phyloP scores from a whole-genome alignment of 2,888 invertebrate species.

The Luffia ferchaultella region DNA sequence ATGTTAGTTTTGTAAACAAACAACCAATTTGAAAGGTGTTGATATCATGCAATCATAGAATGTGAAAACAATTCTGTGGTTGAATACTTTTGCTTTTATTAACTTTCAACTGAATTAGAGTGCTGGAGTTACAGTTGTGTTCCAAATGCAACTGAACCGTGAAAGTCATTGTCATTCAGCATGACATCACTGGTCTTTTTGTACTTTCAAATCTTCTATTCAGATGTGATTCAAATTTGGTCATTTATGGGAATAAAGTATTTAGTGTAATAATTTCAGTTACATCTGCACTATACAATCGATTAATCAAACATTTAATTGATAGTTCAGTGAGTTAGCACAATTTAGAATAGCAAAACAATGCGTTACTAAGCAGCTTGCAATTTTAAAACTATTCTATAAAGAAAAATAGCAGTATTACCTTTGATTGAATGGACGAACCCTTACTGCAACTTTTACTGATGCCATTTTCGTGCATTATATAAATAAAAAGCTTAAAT shows the following conservation, averaged over 20 bases:
- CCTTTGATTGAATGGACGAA: slow-evolving; percentile 91
- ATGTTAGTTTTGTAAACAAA: slow-evolving; percentile 2
- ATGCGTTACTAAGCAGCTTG: neutral
- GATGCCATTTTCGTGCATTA: slow-evolving; percentile 81
- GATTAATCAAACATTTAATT: neutral
- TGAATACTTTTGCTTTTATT: slow-evolving; percentile 24
- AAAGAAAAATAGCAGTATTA: slow-evolving; percentile 27
- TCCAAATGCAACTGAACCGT: slow-evolving; percentile 62
- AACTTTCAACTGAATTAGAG: slow-evolving; percentile 51
- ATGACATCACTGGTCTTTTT: slow-evolving; percentile 58
- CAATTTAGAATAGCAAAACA: neutral
- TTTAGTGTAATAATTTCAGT: too few species aligned
- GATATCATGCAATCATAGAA: neutral
- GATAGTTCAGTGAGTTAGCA: neutral
- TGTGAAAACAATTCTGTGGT: neutral
- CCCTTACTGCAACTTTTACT: slow-evolving; percentile 90
- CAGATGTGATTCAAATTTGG: neutral
- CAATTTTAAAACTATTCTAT: neutral
- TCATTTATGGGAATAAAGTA: neutral
- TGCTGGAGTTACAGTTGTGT: slow-evolving; percentile 50
- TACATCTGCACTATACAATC: neutral
- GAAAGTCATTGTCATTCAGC: slow-evolving; percentile 58
- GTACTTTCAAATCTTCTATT: slow-evolving; percentile 33
- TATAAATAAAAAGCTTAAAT: slow-evolving; percentile 30
- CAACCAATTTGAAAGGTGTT: neutral